A percentile compares a stretch with the other conserved stretches of the same genome.
Evolutionary conservation across 2,888 invertebrate genomes (phyloP).

Genomic region (Brachyptera putata): DNA sequence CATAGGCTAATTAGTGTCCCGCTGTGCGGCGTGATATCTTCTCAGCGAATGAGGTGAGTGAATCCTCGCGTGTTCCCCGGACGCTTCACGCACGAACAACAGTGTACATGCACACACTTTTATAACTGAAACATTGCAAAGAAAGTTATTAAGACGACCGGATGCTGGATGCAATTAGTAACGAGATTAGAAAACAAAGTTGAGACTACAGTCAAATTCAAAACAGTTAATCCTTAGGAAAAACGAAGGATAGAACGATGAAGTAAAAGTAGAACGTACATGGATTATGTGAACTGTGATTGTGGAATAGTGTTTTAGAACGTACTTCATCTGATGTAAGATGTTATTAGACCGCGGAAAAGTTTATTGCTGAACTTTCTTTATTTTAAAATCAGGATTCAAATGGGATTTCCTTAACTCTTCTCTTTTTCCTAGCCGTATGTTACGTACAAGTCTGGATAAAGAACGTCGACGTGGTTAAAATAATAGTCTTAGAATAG

Average conservation of each 20-base stretch:
- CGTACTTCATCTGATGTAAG: neutral
- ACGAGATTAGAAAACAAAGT: slow-evolving; percentile 7
- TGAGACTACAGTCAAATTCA: slow-evolving; percentile 10
- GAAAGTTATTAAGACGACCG: slow-evolving; percentile 2
- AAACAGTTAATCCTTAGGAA: neutral
- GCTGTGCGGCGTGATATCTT: neutral
- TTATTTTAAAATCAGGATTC: too few species aligned
- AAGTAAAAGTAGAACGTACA: slow-evolving; percentile 11
- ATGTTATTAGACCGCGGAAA: slow-evolving; percentile 12
- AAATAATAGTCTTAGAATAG: too few species aligned
- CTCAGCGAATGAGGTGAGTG: slow-evolving; percentile 8
- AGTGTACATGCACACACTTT: neutral
- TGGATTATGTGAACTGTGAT: slow-evolving; percentile 4
- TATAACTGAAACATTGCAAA: too few species aligned
- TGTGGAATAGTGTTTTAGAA: neutral
- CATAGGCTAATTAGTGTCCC: neutral
- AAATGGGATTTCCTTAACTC: too few species aligned
- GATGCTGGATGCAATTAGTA: slow-evolving; percentile 14
- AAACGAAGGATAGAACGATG: neutral
- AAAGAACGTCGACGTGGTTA: too few species aligned
- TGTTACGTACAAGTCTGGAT: too few species aligned
- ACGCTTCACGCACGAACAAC: neutral
- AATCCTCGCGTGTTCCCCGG: neutral
- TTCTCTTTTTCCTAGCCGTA: too few species aligned
- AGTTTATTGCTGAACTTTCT: slow-evolving; percentile 4